phyloP scores from a whole-genome alignment of 2,113 vertebrate genomes.

The Eclectus roratus region DNA sequence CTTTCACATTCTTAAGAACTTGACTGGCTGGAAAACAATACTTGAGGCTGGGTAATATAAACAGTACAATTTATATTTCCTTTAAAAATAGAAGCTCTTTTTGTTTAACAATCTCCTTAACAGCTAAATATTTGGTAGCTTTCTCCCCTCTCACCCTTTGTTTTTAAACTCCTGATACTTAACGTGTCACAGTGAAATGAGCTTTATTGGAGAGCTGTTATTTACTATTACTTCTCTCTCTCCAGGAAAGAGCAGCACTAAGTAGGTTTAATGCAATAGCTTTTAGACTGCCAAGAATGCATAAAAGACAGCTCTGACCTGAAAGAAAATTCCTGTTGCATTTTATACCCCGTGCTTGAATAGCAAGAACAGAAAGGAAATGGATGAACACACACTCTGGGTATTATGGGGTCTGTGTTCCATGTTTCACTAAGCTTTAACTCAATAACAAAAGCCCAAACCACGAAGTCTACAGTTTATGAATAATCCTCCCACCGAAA shows the following conservation, averaged over 20 bases:
- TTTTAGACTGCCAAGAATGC: background rate
- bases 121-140: background rate
- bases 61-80: background rate
- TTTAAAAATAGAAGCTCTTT: background rate
- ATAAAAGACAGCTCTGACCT: background rate
- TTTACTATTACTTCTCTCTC: background rate
- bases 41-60: background rate
- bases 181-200: background rate
- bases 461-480: background rate
- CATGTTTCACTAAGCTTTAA: background rate
- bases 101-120: background rate
- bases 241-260: background rate
- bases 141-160: background rate
- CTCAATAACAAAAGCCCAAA: background rate
- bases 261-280: background rate
- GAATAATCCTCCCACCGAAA: background rate
- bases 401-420: background rate
- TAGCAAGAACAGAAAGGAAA: background rate
- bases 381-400: background rate
- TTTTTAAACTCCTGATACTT: background rate
- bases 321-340: background rate
- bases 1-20: background rate
- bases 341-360: background rate
- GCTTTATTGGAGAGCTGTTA: background rate
- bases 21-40: background rate